phyloP scores from a whole-genome alignment of 2,888 invertebrate genomes.

The Andricus curvator region DNA sequence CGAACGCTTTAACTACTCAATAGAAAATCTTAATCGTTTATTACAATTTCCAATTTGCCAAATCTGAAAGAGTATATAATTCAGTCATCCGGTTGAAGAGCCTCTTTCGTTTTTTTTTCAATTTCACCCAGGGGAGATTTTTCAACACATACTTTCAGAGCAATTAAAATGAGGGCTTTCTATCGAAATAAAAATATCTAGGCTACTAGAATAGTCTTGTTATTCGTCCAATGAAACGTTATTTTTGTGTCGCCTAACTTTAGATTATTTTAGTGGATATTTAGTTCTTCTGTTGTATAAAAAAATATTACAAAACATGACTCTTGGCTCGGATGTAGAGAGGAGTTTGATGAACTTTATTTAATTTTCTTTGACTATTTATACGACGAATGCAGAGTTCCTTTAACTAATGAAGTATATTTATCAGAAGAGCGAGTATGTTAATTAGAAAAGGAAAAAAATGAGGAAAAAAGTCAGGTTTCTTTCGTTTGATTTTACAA shows the following conservation, averaged over 20 bases:
- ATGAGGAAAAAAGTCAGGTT: not conserved
- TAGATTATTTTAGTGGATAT: not conserved
- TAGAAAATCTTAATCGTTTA: not conserved
- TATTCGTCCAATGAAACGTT: not conserved
- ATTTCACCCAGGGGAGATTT: no score
- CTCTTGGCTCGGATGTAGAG: not conserved
- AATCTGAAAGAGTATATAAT: no score
- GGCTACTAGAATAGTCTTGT: not conserved
- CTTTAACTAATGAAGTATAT: not conserved
- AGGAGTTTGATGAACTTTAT: not conserved
- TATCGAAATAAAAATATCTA: not conserved
- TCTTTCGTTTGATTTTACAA: constrained; percentile 3
- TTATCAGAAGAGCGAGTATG: not conserved
- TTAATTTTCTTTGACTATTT: constrained; percentile 1
- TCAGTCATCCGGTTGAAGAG: no score
- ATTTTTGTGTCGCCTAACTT: not conserved
- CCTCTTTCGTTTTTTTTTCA: no score
- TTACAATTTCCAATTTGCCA: not conserved
- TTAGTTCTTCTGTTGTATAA: not conserved
- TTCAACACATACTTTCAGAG: no score
- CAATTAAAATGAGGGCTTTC: no score
- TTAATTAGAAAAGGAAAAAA: constrained; percentile 13
- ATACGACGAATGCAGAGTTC: not conserved
- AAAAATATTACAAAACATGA: not conserved
- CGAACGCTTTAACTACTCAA: constrained; percentile 23